Conservation (phyloP, 2,888 invertebrate species). For the Eilema depressum region DNA sequence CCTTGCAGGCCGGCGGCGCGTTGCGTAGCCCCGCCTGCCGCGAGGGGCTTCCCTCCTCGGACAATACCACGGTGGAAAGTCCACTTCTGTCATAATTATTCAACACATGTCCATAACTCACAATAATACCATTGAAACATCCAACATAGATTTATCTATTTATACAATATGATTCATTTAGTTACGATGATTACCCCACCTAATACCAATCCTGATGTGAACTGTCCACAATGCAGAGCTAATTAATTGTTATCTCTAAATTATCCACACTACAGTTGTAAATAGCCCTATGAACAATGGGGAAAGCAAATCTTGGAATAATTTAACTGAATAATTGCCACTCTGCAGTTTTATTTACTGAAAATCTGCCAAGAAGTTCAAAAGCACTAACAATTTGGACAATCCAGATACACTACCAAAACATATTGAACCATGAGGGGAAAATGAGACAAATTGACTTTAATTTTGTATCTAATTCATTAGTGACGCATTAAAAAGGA, state of each 20-base stretch:
- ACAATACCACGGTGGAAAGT: slow-evolving; percentile 93
- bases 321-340: slow-evolving; percentile 53
- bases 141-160: slow-evolving; percentile 34
- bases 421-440: slow-evolving; percentile 34
- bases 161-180: slow-evolving; percentile 24
- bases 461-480: slow-evolving; percentile 34
- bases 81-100: slow-evolving; percentile 89
- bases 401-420: slow-evolving; percentile 80
- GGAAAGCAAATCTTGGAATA: slow-evolving; percentile 21
- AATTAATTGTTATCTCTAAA: slow-evolving; percentile 47
- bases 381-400: slow-evolving; percentile 66
- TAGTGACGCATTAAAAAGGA: slow-evolving; percentile 50
- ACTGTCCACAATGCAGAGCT: slow-evolving; percentile 60
- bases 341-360: slow-evolving; percentile 80
- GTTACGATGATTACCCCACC: slow-evolving; percentile 23
- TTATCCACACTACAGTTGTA: slow-evolving; percentile 24
- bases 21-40: slow-evolving; percentile 81
- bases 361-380: slow-evolving; percentile 37
- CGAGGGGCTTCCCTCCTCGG: slow-evolving; percentile 89
- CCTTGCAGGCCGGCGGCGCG: slow-evolving; percentile 79
- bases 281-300: slow-evolving; percentile 18
- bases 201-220: slow-evolving; percentile 31
- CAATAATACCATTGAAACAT: slow-evolving; percentile 44
- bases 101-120: slow-evolving; percentile 70
- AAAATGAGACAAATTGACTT: slow-evolving; percentile 37